Conservation (phyloP, 2,888 invertebrate genomes). For the Leucoma salicis region DNA sequence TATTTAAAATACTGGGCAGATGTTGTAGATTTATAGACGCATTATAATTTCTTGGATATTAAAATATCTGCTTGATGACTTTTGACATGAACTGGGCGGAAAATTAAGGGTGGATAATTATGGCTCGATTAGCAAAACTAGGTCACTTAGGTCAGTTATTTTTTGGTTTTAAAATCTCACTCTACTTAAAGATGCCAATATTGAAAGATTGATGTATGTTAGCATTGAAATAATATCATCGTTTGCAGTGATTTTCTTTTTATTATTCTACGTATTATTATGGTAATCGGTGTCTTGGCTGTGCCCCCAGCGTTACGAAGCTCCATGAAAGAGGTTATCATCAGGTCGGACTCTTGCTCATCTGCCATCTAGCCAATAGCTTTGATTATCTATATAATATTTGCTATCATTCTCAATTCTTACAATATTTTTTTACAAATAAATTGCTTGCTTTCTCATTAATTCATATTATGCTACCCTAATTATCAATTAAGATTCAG, state of each 20-base stretch:
- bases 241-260: too few species aligned
- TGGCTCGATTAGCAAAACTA: slow-evolving; percentile 31
- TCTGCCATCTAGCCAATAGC: too few species aligned
- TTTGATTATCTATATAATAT: too few species aligned
- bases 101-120: slow-evolving; percentile 29
- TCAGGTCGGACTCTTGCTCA: too few species aligned
- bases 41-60: slow-evolving; percentile 40
- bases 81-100: slow-evolving; percentile 39
- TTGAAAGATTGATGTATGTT: too few species aligned
- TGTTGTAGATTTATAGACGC: slow-evolving; percentile 47
- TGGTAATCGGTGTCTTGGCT: too few species aligned
- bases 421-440: neutral
- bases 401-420: neutral
- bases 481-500: slow-evolving; percentile 4
- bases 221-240: too few species aligned
- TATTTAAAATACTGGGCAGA: slow-evolving; percentile 55
- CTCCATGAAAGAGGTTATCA: too few species aligned
- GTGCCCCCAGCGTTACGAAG: too few species aligned
- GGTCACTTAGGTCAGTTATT: slow-evolving; percentile 15
- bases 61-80: slow-evolving; percentile 39
- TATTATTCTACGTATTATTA: too few species aligned
- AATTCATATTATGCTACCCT: neutral
- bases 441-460: neutral
- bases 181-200: too few species aligned
- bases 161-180: too few species aligned